Conservation (phyloP, 1,140 invertebrate species). For the Calephelis virginiensis region DNA sequence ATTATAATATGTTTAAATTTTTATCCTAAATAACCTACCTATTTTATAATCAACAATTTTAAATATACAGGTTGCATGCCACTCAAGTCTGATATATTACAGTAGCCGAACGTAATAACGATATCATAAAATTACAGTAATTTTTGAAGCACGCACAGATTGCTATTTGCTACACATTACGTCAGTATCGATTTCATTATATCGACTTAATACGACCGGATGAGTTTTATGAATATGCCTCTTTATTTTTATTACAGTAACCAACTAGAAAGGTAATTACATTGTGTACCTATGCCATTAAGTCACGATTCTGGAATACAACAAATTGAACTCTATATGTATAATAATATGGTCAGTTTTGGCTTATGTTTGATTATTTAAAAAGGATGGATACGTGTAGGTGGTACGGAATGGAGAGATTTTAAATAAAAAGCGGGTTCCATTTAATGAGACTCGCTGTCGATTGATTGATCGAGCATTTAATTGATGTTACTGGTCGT, state of each 20-base stretch:
- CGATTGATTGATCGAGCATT: constrained; percentile 57
- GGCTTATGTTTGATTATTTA: neutral
- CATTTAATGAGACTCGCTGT: constrained; percentile 46
- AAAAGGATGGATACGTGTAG: constrained; percentile 40
- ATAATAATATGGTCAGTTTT: constrained; percentile 24
- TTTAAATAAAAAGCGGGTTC: constrained; percentile 53
- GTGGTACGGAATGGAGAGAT: constrained; percentile 48
- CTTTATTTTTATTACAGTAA: constrained; percentile 50
- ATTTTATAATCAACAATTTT: constrained; percentile 2
- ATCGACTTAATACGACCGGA: constrained; percentile 62
- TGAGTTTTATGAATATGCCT: constrained; percentile 52
- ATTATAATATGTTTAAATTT: neutral
- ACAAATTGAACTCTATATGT: constrained; percentile 23
- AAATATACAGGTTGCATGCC: constrained; percentile 8
- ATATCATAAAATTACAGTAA: constrained; percentile 56
- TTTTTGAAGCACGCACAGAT: constrained; percentile 43
- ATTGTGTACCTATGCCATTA: constrained; percentile 46
- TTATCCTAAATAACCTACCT: neutral
- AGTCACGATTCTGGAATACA: constrained; percentile 1
- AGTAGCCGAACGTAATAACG: constrained; percentile 19
- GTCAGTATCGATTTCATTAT: constrained; percentile 71
- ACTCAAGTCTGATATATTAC: constrained; percentile 1
- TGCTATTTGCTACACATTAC: constrained; percentile 51
- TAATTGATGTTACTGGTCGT: constrained; percentile 52
- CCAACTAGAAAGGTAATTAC: constrained; percentile 62